Percentiles rank a stretch among this genome's conserved stretches.
Evolutionary conservation across 2,888 invertebrate species (phyloP).

Genomic region (Slavum lentiscoides): DNA sequence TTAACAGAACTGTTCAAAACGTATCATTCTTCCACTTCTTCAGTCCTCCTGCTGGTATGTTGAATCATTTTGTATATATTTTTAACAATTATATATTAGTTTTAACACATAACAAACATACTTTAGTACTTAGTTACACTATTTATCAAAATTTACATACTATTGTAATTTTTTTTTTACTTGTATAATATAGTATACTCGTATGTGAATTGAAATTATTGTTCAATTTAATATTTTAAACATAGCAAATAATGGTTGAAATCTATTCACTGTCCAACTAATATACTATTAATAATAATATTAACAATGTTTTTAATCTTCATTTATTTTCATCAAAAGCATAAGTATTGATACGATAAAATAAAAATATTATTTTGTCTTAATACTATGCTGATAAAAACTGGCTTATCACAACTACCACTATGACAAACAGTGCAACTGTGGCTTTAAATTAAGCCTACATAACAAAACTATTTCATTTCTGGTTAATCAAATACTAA

Average conservation of each 20-base stretch:
- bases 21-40: slow-evolving; percentile 99
- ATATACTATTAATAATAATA: no score
- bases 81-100: no score
- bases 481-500: no score
- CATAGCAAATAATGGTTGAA: no score
- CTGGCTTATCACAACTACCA: slow-evolving; percentile 48
- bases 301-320: background rate
- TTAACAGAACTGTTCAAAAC: slow-evolving; percentile 91
- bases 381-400: slow-evolving; percentile 42
- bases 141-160: background rate
- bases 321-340: background rate
- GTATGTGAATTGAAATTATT: no score
- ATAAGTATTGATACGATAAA: slow-evolving; percentile 6
- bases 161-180: no score
- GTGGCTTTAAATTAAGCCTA: slow-evolving; percentile 48
- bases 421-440: slow-evolving; percentile 23
- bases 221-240: background rate
- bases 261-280: no score
- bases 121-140: no score
- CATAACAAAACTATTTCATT: background rate
- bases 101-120: no score
- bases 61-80: background rate
- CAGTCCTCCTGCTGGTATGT: slow-evolving; percentile 74
- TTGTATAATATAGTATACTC: no score
- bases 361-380: background rate